Evolutionary conservation across 2,797 vertebrate genomes (phyloP).

Genomic region (Chelmon rostratus): DNA sequence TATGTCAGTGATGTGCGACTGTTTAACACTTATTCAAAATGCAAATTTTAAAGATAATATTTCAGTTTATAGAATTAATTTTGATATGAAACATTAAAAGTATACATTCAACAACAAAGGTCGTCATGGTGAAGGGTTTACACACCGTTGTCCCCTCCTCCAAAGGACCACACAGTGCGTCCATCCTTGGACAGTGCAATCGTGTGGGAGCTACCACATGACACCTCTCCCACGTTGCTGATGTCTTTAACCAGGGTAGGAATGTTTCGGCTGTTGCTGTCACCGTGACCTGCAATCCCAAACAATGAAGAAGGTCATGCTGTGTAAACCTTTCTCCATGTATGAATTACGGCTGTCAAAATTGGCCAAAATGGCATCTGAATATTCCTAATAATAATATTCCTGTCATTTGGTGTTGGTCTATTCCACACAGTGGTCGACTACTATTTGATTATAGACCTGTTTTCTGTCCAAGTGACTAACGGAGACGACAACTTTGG

Average conservation of each 20-base stretch:
- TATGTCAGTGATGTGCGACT: neutral
- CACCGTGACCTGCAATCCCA: slow-evolving; percentile 84
- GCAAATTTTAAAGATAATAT: neutral
- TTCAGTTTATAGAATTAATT: too few species aligned
- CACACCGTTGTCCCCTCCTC: slow-evolving; percentile 89
- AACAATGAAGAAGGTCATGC: neutral
- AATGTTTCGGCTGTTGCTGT: slow-evolving; percentile 90
- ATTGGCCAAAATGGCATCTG: too few species aligned
- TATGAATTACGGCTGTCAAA: neutral
- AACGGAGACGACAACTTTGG: too few species aligned
- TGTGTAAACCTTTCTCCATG: neutral
- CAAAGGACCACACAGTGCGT: slow-evolving; percentile 89
- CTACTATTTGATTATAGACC: too few species aligned
- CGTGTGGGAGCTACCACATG: slow-evolving; percentile 89
- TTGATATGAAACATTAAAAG: too few species aligned
- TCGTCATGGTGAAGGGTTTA: neutral
- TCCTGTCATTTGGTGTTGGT: too few species aligned
- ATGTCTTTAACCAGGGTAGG: slow-evolving; percentile 90
- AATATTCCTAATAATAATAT: too few species aligned
- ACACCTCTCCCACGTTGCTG: slow-evolving; percentile 89
- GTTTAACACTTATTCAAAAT: neutral
- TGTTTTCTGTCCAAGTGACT: too few species aligned
- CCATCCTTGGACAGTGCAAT: slow-evolving; percentile 89
- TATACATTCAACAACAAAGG: neutral
- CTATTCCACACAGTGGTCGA: too few species aligned